A percentile compares a stretch with the other conserved stretches of the same genome.
Evolutionary conservation across 2,113 vertebrate species (phyloP).

Genomic region (Crotophaga sulcirostris): DNA sequence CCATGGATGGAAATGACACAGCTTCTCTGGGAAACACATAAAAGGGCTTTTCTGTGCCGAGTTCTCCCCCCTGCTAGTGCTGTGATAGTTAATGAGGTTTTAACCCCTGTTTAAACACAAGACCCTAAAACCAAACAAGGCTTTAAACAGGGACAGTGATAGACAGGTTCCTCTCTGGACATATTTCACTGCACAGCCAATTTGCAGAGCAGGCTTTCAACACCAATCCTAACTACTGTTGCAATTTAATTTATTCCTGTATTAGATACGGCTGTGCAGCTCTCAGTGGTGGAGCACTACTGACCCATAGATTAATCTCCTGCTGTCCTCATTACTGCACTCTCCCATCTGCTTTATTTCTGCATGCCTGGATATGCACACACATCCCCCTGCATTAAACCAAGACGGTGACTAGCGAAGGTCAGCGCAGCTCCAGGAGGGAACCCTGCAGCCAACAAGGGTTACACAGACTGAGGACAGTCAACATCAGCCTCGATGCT

Average conservation of each 20-base stretch:
- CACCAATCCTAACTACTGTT: neutral
- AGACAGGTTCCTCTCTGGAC: neutral
- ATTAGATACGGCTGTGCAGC: neutral
- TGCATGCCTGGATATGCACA: neutral
- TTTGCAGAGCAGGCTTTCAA: neutral
- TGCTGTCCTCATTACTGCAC: neutral
- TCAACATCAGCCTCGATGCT: accelerated
- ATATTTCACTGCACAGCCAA: neutral
- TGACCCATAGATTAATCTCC: neutral
- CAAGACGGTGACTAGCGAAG: accelerated
- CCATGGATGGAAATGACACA: neutral
- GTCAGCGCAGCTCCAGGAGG: neutral
- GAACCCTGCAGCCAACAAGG: neutral
- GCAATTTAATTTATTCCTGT: constrained; percentile 4
- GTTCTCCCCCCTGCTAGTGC: too few relatives aligned
- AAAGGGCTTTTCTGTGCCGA: neutral
- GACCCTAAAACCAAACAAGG: neutral
- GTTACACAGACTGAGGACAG: accelerated
- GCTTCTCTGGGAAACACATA: neutral
- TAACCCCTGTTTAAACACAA: neutral
- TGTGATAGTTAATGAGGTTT: neutral
- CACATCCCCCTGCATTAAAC: neutral
- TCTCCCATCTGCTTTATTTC: neutral
- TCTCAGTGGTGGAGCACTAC: neutral
- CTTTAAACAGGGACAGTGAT: neutral